phyloP scores from a whole-genome alignment of 1,140 invertebrate species.

The Brachionus paranguensis region DNA sequence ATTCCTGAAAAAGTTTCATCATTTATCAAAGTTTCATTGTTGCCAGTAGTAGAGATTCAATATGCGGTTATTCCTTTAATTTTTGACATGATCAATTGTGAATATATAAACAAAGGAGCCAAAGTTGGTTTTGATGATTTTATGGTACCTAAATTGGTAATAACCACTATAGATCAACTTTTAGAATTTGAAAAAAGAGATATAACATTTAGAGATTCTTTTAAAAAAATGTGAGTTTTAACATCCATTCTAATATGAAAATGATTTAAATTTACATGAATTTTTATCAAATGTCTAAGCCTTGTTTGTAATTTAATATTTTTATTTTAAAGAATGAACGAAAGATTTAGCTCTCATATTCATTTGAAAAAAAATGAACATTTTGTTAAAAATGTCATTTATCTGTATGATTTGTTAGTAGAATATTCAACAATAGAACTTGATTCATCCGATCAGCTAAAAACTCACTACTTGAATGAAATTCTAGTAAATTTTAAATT shows the following conservation, averaged over 20 bases:
- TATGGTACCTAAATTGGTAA: background rate
- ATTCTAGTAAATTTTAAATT: background rate
- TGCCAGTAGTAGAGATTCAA: constrained; percentile 8
- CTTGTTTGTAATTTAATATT: background rate
- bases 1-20: background rate
- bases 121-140: background rate
- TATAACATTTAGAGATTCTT: background rate
- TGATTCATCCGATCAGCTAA: background rate
- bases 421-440: background rate
- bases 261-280: too few relatives aligned
- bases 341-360: background rate
- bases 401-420: constrained; percentile 12
- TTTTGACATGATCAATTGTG: constrained; percentile 35
- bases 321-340: background rate
- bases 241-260: too few relatives aligned
- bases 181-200: background rate
- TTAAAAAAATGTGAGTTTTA: constrained; percentile 11
- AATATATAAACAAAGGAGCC: background rate
- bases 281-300: too few relatives aligned
- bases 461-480: constrained; percentile 33
- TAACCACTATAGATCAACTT: background rate
- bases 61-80: background rate
- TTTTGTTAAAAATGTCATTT: background rate
- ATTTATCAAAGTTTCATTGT: background rate
- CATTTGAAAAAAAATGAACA: background rate